A percentile compares a stretch with the other conserved stretches of the same genome.
Conservation (phyloP, 2,888 invertebrate genomes). For the Argyra leucocephala region DNA sequence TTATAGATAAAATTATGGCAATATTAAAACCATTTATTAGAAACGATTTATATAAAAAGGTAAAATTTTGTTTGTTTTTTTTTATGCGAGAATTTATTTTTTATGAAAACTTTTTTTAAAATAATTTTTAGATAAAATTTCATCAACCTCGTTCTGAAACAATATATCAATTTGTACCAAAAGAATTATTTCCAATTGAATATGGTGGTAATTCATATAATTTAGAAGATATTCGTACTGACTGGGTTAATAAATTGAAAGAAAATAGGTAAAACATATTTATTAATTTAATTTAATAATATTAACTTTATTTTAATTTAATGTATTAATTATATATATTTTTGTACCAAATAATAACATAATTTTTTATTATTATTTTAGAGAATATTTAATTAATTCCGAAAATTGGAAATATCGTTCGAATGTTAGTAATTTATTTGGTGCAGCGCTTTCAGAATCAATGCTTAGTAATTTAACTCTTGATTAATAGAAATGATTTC, state of each 20-base stretch:
- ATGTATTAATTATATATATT: neutral
- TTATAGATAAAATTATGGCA: slow-evolving; percentile 52
- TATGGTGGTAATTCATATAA: slow-evolving; percentile 60
- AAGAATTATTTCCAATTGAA: slow-evolving; percentile 55
- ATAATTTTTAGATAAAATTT: slow-evolving; percentile 51
- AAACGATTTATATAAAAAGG: slow-evolving; percentile 55
- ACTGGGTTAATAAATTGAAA: slow-evolving; percentile 53
- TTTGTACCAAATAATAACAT: neutral
- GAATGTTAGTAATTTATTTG: neutral
- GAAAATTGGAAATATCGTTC: slow-evolving; percentile 6
- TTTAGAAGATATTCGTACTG: slow-evolving; percentile 50
- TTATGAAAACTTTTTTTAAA: neutral
- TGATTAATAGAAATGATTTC: neutral
- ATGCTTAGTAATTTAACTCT: neutral
- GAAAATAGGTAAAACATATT: slow-evolving; percentile 46
- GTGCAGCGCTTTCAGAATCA: neutral
- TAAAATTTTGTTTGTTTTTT: too few relatives aligned
- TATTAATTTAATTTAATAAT: neutral
- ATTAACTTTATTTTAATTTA: neutral
- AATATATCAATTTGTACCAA: slow-evolving; percentile 53
- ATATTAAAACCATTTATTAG: slow-evolving; percentile 56
- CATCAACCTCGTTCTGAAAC: slow-evolving; percentile 58
- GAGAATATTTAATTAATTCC: slow-evolving; percentile 10
- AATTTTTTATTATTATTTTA: neutral
- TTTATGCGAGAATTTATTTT: slow-evolving; percentile 1